phyloP scores from a whole-genome alignment of 1,140 invertebrate species.

The Venustaconcha ellipsiformis region DNA sequence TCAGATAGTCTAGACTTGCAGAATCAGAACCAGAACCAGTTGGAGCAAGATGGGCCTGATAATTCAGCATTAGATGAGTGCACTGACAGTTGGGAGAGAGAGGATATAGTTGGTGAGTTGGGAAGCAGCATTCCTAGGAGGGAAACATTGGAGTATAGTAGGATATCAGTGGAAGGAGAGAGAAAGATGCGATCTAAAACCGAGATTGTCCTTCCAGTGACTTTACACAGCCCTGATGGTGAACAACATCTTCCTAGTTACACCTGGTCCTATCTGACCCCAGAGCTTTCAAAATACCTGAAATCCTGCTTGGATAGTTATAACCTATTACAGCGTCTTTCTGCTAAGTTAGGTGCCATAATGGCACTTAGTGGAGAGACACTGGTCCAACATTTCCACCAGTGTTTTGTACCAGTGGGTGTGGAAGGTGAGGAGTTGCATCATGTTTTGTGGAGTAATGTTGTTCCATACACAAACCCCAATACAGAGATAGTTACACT shows the following conservation, averaged over 20 bases:
- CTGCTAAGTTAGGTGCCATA: constrained; percentile 47
- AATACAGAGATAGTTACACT: constrained; percentile 54
- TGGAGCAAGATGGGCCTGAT: too few relatives aligned
- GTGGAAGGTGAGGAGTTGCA: constrained; percentile 54
- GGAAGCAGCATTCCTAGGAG: too few relatives aligned
- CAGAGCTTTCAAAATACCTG: constrained; percentile 42
- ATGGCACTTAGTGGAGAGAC: constrained; percentile 51
- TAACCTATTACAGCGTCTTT: constrained; percentile 40
- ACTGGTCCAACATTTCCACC: constrained; percentile 59
- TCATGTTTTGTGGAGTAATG: constrained; percentile 58
- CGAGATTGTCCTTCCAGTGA: constrained; percentile 10
- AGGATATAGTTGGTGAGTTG: too few relatives aligned
- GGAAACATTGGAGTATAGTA: too few relatives aligned
- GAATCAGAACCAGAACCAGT: background rate
- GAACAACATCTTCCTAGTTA: constrained; percentile 23
- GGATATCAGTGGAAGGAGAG: too few relatives aligned
- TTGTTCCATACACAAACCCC: constrained; percentile 62
- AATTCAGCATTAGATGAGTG: background rate
- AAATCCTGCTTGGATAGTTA: constrained; percentile 43
- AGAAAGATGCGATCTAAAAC: constrained; percentile 18
- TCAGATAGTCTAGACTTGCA: constrained; percentile 34
- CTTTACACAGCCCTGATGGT: background rate
- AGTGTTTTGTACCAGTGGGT: constrained; percentile 50
- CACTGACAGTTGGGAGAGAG: too few relatives aligned
- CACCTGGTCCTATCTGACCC: constrained; percentile 33